A percentile compares a stretch with the other conserved stretches of the same genome.
Conservation (phyloP, 2,888 invertebrate genomes). For the Callinectes sapidus region DNA sequence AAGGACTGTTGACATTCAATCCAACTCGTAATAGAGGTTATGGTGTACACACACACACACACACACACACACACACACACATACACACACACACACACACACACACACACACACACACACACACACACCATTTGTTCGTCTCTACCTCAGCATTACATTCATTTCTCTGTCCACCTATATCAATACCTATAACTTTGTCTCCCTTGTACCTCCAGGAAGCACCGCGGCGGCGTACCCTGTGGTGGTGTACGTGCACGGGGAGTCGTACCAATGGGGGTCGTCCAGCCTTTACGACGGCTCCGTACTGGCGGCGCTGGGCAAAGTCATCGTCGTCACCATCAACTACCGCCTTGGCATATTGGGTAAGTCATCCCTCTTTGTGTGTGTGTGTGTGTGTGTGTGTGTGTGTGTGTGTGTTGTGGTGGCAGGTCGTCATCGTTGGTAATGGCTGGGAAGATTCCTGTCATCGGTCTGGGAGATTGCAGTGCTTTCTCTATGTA, state of each 20-base stretch:
- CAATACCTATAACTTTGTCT: not conserved
- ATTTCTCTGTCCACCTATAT: not conserved
- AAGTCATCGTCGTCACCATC: slow-evolving; percentile 92
- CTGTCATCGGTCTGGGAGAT: no score
- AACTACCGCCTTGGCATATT: slow-evolving; percentile 96
- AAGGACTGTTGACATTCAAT: slow-evolving; percentile 11
- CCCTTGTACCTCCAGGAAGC: slow-evolving; percentile 29
- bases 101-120: slow-evolving; percentile 6
- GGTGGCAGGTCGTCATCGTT: no score
- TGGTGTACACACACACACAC: not conserved
- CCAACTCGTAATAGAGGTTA: not conserved
- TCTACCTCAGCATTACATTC: not conserved
- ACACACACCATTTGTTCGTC: not conserved
- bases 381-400: slow-evolving; percentile 37
- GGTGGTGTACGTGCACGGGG: slow-evolving; percentile 68
- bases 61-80: slow-evolving; percentile 23
- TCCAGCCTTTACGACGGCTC: slow-evolving; percentile 67
- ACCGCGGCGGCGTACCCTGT: slow-evolving; percentile 59
- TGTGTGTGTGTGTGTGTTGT: slow-evolving; percentile 29
- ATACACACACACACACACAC: slow-evolving; percentile 28
- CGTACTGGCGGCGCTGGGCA: slow-evolving; percentile 64
- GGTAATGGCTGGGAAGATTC: no score
- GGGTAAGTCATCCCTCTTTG: slow-evolving; percentile 78
- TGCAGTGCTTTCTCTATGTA: no score
- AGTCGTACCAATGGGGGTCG: slow-evolving; percentile 71